phyloP scores from a whole-genome alignment of 2,797 vertebrate species.

The Mormyrus proboscirostris region DNA sequence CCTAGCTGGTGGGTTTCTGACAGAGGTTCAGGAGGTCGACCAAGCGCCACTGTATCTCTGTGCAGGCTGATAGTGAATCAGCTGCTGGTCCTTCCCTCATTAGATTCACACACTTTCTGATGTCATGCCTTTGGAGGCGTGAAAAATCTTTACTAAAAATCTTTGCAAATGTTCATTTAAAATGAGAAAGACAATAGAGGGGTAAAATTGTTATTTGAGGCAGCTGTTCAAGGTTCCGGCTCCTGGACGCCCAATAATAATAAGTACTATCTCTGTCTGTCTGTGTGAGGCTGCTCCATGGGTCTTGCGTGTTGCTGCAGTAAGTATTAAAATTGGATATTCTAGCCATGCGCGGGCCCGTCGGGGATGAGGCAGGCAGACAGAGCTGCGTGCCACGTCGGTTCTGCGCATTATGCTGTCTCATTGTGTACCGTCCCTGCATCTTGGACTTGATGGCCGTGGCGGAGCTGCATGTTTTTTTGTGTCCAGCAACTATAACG shows the following conservation, averaged over 20 bases:
- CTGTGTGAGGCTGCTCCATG: constrained; percentile 63
- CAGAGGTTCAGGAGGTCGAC: constrained; percentile 42
- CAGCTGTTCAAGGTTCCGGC: neutral
- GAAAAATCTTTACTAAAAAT: neutral
- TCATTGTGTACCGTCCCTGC: constrained; percentile 39
- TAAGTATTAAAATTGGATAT: constrained; percentile 58
- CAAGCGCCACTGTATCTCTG: constrained; percentile 36
- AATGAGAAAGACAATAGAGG: neutral
- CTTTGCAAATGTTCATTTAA: neutral
- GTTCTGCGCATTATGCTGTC: constrained; percentile 44
- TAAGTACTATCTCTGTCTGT: constrained; percentile 39
- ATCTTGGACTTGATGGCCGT: constrained; percentile 30
- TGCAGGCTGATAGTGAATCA: constrained; percentile 42
- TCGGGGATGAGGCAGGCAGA: constrained; percentile 30
- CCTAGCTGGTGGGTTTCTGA: constrained; percentile 46
- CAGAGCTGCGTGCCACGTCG: constrained; percentile 31
- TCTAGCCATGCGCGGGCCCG: constrained; percentile 46
- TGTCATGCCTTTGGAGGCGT: neutral
- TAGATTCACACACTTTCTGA: neutral
- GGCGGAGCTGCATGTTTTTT: neutral
- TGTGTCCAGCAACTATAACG: neutral
- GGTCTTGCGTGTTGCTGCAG: constrained; percentile 68
- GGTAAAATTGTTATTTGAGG: neutral
- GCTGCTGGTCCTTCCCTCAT: constrained; percentile 22
- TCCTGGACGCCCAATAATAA: neutral